Evolutionary conservation across 2,797 vertebrate species (phyloP), one percentile per base, ranked within the genome.

Genomic region (Acanthiza pusilla): DNA sequence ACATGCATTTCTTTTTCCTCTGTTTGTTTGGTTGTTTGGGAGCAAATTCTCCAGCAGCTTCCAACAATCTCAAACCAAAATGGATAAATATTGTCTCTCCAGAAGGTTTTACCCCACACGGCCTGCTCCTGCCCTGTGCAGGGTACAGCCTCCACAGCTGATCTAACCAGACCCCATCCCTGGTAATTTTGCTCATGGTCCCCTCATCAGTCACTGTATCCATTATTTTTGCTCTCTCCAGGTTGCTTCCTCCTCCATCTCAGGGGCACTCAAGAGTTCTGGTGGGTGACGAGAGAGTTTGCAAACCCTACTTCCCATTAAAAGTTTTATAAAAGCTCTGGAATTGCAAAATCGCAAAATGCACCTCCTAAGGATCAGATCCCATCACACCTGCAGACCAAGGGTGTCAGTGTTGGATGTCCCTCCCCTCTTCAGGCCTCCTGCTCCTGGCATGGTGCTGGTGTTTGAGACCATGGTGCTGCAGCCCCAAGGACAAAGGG

Each of bases 21-120:
- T 92, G 61, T 68, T 90, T 90, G 85, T 85, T 94, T 95, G 65
- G 60, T 83, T 93, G 82, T 83, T 96, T 89, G 79, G 62, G 66
- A 96, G 65, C 22, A 85, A 89, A 88, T 78, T 89, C 77, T 89
- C 72, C 61, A 75, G 75, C 5, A 16, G 63, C 53, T 92, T 91
- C 78, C 73, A 86, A 76, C 73, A 90, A 30, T 67, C 51, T 5
- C 70, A 79, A 58, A 55, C 18, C 51, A 66, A 79, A 63, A 7
- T 2, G 2, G 70, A 54, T 88, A 83, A 94, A 94, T 72, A 72
- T 32, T 89, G 34, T 68, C 27, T 68, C 43, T 89, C 36, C 16
- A 12, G 79, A 81, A 94, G 34, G 66, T 43, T 91, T 75, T 32
- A 57, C 16, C n/a, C 51, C 18, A 34, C 1, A 0, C 20, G 0